Base-by-base conservation (phyloP, 1,140 invertebrate genomes). In the Bradysia coprophila region DNA sequence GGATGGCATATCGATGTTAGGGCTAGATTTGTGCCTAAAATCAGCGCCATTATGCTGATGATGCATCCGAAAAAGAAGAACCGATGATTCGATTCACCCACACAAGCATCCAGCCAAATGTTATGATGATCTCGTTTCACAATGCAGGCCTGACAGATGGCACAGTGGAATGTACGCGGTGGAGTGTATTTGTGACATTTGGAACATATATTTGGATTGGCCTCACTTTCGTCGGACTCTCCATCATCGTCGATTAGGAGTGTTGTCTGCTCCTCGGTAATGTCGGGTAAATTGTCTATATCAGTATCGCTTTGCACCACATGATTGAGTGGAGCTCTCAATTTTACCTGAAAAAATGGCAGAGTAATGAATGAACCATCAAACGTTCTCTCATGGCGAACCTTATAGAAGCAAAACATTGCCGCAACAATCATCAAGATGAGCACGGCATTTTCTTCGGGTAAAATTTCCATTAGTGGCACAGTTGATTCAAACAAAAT, bases 1-100 rank as follows among this genome's bases (percentile, higher is more conserved):
- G 65, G 65, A 52, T 66, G 64, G 41, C 65, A 67, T 4, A 64
- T 53, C 3, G 65, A 59, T 0, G 65, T 67, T 5, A 67, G 45
- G 4, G 61, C 62, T 13, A 67, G 37, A 50, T 65, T 57, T 5
- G 64, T 56, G 9, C 57, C 59, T 41, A 65, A 48, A 13, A 60
- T 16, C 20, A 67, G 41, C 0, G 59, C 51, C 36, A 47, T 44
- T 13, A 56, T 44, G 10, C 49, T 48, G 4, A 62, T 38, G 2
- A 55, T 24, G 1, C 65, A 41, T 0, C 57, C 55, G n/a, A 53
- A 20, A 21, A 66, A 42, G 44, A 64, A 67, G 45, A 52, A 58
- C 19, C 47, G 47, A 38, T 63, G 56, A 45, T 67, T 67, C 8
- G 48, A 50, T 38, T 63, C 54, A 2, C 65, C 65, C 45, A 67